A percentile compares a stretch with the other conserved stretches of the same genome.
These are phyloP conservation scores for Zaprionus tsacasi DNA, from an alignment of 1,140 invertebrate species.

Conservation along the genomic window DNA sequence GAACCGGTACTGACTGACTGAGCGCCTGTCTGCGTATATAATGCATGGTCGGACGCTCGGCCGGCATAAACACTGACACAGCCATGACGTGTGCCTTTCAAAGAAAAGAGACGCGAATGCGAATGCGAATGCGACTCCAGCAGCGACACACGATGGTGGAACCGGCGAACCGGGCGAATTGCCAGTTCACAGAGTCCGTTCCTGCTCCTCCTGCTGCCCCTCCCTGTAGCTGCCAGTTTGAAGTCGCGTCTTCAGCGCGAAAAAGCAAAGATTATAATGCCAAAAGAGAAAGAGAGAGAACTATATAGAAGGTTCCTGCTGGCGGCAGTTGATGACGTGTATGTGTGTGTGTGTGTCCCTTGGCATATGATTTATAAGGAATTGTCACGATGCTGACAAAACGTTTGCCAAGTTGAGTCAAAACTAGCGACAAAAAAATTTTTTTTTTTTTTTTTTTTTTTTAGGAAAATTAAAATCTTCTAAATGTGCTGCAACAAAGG, in stretches of 20 bases:
- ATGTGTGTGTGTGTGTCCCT: constrained; percentile 5
- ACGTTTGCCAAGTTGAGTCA: constrained; percentile 15
- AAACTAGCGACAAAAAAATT: constrained; percentile 8
- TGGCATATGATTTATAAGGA: constrained; percentile 55
- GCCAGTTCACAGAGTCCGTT: constrained; percentile 4
- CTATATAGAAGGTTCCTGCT: constrained; percentile 49
- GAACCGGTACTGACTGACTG: constrained; percentile 29
- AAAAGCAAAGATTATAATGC: constrained; percentile 63
- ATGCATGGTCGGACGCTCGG: constrained; percentile 65
- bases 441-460: too few species aligned
- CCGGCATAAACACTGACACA: constrained; percentile 75
- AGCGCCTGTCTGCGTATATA: constrained; percentile 67
- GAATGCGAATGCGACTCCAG: constrained; percentile 33
- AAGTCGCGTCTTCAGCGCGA: constrained; percentile 28
- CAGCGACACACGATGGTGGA: constrained; percentile 10
- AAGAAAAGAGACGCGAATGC: constrained; percentile 45
- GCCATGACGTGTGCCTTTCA: constrained; percentile 78
- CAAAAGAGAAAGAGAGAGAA: constrained; percentile 44
- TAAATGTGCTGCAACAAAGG: constrained; percentile 15
- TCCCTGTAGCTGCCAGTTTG: background rate
- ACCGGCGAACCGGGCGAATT: background rate
- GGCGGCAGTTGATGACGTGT: constrained; percentile 43
- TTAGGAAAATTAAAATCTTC: too few species aligned
- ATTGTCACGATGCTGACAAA: constrained; percentile 60
- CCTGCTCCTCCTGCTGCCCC: background rate